phyloP scores from a whole-genome alignment of 2,113 vertebrate genomes.

The Eubucco bourcierii region DNA sequence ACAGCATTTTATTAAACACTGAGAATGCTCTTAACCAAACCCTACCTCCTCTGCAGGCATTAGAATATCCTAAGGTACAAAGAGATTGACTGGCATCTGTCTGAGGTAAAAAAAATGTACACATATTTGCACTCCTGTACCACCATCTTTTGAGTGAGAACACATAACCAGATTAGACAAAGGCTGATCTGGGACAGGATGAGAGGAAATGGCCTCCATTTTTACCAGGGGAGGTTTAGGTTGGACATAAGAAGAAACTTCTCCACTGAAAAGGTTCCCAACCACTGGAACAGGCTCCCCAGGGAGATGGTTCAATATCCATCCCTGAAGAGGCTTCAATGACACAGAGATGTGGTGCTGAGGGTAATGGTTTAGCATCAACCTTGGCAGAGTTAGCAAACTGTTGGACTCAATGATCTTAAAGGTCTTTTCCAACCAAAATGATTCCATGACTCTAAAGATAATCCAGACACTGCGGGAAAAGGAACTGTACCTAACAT shows the following conservation, averaged over 20 bases:
- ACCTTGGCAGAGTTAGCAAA: no score
- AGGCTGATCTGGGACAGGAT: not conserved
- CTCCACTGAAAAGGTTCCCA: no score
- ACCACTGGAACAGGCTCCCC: no score
- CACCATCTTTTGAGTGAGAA: not conserved
- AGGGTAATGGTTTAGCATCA: no score
- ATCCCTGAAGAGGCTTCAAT: no score
- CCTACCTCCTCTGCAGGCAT: not conserved
- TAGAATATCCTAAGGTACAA: not conserved
- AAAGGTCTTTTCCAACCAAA: no score
- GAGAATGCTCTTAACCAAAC: not conserved
- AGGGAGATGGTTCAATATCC: no score
- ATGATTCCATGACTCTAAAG: not conserved
- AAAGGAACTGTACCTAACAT: not conserved
- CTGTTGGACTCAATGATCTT: no score
- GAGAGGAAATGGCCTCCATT: no score
- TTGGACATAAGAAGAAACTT: no score
- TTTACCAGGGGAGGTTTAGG: no score
- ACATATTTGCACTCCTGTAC: not conserved
- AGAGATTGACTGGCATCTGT: not conserved
- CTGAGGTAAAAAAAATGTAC: not conserved
- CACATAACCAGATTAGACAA: not conserved
- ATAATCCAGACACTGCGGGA: not conserved
- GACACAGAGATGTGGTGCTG: no score
- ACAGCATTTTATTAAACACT: conserved; percentile 30